phyloP scores from a whole-genome alignment of 2,113 vertebrate genomes.

The Elanoides forficatus region DNA sequence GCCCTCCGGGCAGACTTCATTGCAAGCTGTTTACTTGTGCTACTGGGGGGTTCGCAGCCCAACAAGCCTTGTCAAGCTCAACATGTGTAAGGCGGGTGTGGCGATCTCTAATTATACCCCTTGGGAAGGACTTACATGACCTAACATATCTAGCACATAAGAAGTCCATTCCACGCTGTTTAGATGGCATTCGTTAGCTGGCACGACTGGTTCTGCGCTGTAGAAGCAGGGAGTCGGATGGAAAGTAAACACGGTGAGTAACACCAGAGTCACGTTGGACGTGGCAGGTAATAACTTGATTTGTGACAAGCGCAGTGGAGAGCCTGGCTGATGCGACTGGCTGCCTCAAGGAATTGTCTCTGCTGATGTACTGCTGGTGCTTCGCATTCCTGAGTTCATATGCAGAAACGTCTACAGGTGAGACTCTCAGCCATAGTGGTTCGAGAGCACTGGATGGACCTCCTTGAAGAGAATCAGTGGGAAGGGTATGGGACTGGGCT shows the following conservation, averaged over 20 bases:
- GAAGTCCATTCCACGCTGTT: background rate
- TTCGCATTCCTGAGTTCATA: background rate
- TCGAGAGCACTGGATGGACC: background rate
- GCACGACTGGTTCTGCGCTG: background rate
- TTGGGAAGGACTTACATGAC: background rate
- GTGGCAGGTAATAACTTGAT: background rate
- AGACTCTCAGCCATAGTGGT: rapidly evolving
- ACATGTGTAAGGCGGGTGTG: background rate
- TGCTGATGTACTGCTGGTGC: background rate
- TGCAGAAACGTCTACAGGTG: background rate
- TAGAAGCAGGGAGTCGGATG: background rate
- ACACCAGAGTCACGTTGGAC: background rate
- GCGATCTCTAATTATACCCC: background rate
- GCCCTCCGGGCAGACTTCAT: background rate
- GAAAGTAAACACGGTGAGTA: background rate
- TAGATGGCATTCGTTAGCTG: background rate
- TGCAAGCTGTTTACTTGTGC: background rate
- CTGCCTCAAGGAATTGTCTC: background rate
- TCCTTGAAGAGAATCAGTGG: background rate
- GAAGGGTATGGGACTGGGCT: background rate
- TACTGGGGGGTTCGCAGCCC: background rate
- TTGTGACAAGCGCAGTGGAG: background rate
- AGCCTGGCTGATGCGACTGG: background rate
- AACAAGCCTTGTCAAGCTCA: background rate
- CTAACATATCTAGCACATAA: background rate